These are phyloP conservation scores for Tiphia femorata DNA, from an alignment of 2,888 invertebrate species.

Conservation along the genomic window DNA sequence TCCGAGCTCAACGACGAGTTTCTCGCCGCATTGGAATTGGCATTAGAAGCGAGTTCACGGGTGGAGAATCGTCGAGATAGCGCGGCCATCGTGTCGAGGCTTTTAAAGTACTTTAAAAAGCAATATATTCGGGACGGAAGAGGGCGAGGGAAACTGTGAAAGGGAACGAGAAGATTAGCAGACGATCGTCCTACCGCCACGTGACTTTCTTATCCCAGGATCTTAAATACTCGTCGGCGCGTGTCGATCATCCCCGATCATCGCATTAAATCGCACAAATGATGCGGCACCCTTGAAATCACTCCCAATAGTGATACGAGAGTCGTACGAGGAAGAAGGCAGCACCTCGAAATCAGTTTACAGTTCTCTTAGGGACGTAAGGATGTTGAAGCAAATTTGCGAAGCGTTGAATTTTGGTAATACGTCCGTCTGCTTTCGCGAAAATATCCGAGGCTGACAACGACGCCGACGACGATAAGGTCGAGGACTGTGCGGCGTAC, in stretches of 20 bases:
- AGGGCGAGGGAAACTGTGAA: conserved; percentile 18
- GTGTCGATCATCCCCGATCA: conserved; percentile 56
- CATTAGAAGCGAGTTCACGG: no score
- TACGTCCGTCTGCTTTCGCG: neutral
- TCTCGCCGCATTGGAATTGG: no score
- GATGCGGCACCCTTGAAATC: conserved; percentile 32
- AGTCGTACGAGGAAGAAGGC: no score
- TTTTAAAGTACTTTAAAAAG: conserved; percentile 62
- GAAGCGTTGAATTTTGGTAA: no score
- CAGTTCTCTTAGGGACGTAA: no score
- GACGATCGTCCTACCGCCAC: conserved; percentile 52
- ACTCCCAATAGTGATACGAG: neutral
- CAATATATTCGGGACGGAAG: conserved; percentile 52
- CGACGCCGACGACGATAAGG: no score
- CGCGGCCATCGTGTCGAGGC: no score
- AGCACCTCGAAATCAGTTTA: no score
- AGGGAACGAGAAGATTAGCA: conserved; percentile 31
- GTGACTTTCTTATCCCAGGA: conserved; percentile 60
- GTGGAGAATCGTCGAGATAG: no score
- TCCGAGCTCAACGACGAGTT: no score
- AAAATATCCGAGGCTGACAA: conserved; percentile 21
- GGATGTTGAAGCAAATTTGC: no score
- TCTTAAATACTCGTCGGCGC: conserved; percentile 64
- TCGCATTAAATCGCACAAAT: conserved; percentile 57
- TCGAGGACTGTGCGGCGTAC: conserved; percentile 2